phyloP scores from a whole-genome alignment of 2,113 vertebrate genomes.

The Pimephales promelas region DNA sequence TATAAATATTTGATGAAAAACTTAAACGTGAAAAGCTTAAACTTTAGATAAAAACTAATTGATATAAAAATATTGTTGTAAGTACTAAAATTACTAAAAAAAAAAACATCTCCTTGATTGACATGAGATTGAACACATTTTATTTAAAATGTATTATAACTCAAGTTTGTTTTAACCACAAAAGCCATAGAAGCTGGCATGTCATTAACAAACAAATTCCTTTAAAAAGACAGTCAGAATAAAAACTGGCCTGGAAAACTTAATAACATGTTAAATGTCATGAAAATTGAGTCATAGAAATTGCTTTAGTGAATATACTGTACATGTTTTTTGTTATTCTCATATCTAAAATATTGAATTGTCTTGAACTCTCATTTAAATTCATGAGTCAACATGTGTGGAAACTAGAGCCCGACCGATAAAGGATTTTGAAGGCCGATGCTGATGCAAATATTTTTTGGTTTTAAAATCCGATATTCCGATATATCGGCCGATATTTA shows the following conservation, averaged over 20 bases:
- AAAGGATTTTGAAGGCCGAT: too few relatives aligned
- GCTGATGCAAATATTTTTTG: too few relatives aligned
- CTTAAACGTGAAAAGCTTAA: background rate
- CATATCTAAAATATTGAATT: background rate
- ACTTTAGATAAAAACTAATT: too few relatives aligned
- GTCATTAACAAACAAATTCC: background rate
- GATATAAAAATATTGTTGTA: background rate
- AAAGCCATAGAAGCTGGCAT: too few relatives aligned
- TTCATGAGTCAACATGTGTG: background rate
- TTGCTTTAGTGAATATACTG: background rate
- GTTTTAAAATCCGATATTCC: too few relatives aligned
- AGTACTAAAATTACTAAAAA: background rate
- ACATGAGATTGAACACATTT: too few relatives aligned
- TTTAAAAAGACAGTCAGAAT: background rate
- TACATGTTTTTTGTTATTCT: background rate
- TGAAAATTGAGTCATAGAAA: too few relatives aligned
- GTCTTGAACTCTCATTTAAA: background rate
- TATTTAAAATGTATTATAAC: background rate
- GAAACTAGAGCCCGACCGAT: too few relatives aligned
- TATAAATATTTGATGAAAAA: background rate
- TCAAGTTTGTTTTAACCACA: too few relatives aligned
- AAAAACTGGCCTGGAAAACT: background rate
- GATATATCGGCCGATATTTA: too few relatives aligned
- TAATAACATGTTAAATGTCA: background rate
- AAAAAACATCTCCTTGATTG: background rate